These are phyloP conservation scores for Enteromius afrohamiltoni DNA, from an alignment of 2,797 vertebrate genomes.

Conservation along the genomic window DNA sequence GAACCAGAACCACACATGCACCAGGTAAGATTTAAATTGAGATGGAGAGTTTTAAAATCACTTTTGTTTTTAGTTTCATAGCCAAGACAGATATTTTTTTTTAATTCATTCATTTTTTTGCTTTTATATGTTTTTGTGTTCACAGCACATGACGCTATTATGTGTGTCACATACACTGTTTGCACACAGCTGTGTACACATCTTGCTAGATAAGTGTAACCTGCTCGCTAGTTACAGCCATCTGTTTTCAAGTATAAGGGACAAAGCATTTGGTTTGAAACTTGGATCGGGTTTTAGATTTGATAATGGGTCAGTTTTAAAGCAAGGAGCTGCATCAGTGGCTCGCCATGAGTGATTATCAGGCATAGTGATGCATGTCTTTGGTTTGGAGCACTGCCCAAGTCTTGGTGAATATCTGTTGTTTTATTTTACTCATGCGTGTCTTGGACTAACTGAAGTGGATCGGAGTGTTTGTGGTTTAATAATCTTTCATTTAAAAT, in stretches of 20 bases:
- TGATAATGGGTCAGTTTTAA: not conserved
- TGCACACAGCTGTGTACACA: constrained; percentile 41
- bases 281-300: not conserved
- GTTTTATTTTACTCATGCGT: not conserved
- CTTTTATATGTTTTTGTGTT: not conserved
- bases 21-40: constrained; percentile 46
- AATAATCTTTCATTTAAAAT: not conserved
- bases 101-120: not conserved
- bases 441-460: not conserved
- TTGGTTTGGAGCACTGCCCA: constrained; percentile 19
- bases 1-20: constrained; percentile 12
- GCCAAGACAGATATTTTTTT: not conserved
- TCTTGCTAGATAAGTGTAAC: constrained; percentile 31
- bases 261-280: not conserved
- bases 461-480: not conserved
- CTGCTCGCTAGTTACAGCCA: not conserved
- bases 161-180: not conserved
- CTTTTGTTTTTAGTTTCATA: not conserved
- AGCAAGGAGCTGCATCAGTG: not conserved
- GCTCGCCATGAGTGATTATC: not conserved
- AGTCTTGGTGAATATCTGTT: not conserved
- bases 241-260: constrained; percentile 14
- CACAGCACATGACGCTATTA: constrained; percentile 4
- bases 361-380: not conserved
- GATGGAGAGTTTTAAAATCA: not conserved